Percentiles rank a stretch among this genome's conserved stretches.
These are phyloP conservation scores for Leptocoma aspasia DNA, from an alignment of 2,113 vertebrate genomes.

Conservation along the genomic window DNA sequence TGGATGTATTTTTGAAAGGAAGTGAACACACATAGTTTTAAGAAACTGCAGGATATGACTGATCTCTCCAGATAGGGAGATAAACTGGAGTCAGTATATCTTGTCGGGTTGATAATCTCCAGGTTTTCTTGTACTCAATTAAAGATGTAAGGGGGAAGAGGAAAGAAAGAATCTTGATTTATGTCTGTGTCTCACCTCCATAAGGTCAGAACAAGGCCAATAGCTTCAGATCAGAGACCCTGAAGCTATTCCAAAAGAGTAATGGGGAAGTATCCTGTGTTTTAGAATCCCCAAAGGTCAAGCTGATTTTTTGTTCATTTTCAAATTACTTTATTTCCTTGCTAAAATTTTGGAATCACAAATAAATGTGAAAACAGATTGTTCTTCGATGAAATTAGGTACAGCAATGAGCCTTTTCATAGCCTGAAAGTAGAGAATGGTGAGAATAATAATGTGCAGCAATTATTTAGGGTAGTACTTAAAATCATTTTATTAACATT, in stretches of 20 bases:
- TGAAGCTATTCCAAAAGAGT: background rate
- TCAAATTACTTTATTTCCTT: background rate
- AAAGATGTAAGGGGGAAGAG: background rate
- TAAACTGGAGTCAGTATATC: background rate
- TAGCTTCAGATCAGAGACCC: background rate
- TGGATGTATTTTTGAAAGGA: background rate
- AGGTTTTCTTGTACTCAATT: background rate
- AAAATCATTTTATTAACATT: background rate
- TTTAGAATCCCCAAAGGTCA: background rate
- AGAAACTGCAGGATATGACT: background rate
- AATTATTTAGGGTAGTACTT: background rate
- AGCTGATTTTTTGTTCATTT: background rate
- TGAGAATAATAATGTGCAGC: background rate
- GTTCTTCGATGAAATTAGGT: background rate
- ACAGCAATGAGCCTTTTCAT: background rate
- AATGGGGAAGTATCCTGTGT: rapidly evolving
- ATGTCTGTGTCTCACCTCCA: background rate
- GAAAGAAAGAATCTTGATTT: background rate
- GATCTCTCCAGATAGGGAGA: background rate
- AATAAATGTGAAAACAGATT: background rate
- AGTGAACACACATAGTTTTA: background rate
- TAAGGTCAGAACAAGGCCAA: background rate
- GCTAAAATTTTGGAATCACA: background rate
- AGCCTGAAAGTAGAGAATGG: background rate
- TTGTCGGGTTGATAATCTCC: background rate